Percentiles rank a stretch among this genome's conserved stretches.
phyloP scores from a whole-genome alignment of 2,113 vertebrate species.

The Microtus pennsylvanicus region DNA sequence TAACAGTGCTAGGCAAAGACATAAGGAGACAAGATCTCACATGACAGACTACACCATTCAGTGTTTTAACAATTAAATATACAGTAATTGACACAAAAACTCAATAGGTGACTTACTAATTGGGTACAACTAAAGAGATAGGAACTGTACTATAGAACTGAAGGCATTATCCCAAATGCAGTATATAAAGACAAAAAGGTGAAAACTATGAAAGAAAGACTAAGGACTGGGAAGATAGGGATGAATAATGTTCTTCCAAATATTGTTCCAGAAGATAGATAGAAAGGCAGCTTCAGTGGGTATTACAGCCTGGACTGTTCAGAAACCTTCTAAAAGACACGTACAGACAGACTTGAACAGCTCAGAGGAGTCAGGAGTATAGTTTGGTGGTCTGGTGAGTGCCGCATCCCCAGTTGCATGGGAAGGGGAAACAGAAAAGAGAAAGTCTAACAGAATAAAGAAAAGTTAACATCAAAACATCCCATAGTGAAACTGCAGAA shows the following conservation, averaged over 20 bases:
- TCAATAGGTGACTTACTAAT: background rate
- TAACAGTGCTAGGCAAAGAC: background rate
- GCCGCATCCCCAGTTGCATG: background rate
- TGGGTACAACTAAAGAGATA: background rate
- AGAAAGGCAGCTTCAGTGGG: background rate
- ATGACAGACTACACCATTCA: background rate
- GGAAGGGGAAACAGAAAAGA: background rate
- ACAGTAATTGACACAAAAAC: background rate
- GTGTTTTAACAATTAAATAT: background rate
- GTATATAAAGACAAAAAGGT: background rate
- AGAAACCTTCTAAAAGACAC: background rate
- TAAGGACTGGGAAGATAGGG: background rate
- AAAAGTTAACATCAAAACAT: background rate
- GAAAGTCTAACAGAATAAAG: background rate
- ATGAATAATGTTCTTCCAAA: background rate
- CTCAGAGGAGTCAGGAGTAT: background rate
- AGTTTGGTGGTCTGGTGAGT: background rate
- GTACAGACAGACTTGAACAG: background rate
- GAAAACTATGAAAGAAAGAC: background rate
- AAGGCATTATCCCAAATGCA: slow-evolving; percentile 23
- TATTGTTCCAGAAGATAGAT: background rate
- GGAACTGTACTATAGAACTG: background rate
- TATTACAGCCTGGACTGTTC: background rate
- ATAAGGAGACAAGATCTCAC: background rate
- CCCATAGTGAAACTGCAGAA: background rate